These are phyloP conservation scores for Florisuga fusca DNA, from an alignment of 2,797 vertebrate genomes.

Conservation along the genomic window DNA sequence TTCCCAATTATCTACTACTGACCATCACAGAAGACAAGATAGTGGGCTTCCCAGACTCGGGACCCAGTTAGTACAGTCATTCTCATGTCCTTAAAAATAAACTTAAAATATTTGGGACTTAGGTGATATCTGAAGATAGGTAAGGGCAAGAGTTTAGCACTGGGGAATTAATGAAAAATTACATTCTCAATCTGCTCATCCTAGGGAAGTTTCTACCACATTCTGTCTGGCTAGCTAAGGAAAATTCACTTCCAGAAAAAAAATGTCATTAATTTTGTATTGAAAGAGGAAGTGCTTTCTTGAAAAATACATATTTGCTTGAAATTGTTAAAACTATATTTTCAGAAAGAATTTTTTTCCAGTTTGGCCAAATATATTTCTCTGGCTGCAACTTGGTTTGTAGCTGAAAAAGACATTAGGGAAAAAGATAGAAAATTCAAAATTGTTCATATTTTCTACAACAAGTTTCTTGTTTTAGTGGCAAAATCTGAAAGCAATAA, in stretches of 20 bases:
- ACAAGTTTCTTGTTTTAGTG: background rate
- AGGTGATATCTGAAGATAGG: background rate
- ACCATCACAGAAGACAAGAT: background rate
- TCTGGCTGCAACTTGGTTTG: background rate
- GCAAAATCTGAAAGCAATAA: background rate
- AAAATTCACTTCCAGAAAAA: background rate
- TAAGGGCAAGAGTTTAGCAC: background rate
- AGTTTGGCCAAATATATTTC: background rate
- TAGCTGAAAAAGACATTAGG: background rate
- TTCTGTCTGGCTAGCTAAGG: background rate
- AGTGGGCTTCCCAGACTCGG: background rate
- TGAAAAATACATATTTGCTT: background rate
- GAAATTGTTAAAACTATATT: background rate
- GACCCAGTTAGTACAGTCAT: background rate
- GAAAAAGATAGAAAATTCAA: background rate
- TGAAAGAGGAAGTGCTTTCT: background rate
- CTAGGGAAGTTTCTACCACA: background rate
- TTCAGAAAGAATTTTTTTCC: background rate
- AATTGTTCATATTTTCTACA: background rate
- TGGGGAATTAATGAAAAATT: background rate
- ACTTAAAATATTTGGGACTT: background rate
- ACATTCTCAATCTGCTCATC: background rate
- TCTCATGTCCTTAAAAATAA: background rate
- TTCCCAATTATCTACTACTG: background rate
- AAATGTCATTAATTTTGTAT: background rate